phyloP scores from a whole-genome alignment of 2,888 invertebrate genomes.

The Dorcus parallelipipedus region DNA sequence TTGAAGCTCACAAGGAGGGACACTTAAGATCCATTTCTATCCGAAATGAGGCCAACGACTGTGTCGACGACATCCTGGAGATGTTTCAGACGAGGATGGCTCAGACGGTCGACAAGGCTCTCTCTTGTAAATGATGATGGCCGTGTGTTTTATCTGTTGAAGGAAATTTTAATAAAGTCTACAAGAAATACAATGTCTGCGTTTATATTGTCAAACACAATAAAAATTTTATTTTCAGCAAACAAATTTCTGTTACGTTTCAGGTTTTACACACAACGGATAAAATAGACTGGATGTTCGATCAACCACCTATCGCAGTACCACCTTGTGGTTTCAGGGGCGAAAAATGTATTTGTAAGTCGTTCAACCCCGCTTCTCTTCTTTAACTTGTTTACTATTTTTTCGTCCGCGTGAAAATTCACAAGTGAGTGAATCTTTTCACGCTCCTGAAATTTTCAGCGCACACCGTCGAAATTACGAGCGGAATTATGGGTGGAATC shows the following conservation, averaged over 20 bases:
- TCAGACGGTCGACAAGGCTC: too few relatives aligned
- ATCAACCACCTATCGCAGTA: slow-evolving; percentile 75
- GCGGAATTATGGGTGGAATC: slow-evolving; percentile 76
- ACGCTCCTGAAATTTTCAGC: slow-evolving; percentile 46
- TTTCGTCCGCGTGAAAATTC: background rate
- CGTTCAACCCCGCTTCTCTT: background rate
- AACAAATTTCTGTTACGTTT: slow-evolving; percentile 18
- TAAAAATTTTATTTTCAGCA: too few relatives aligned
- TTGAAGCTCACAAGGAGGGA: slow-evolving; percentile 33
- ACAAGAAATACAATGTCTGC: too few relatives aligned
- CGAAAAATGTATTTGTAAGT: slow-evolving; percentile 83
- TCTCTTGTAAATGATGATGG: too few relatives aligned
- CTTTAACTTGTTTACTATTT: background rate
- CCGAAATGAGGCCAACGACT: slow-evolving; percentile 33
- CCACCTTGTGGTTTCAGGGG: slow-evolving; percentile 88
- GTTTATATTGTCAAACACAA: too few relatives aligned
- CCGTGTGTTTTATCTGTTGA: too few relatives aligned
- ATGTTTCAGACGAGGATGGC: slow-evolving; percentile 17
- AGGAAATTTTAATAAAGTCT: too few relatives aligned
- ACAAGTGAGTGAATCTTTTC: background rate
- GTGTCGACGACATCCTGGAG: slow-evolving; percentile 32
- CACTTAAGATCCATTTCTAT: slow-evolving; percentile 33
- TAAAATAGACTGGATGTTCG: slow-evolving; percentile 74
- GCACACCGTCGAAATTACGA: slow-evolving; percentile 78
- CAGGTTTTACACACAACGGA: slow-evolving; percentile 74